These are phyloP conservation scores for Ypsolopha sequella DNA, from an alignment of 2,888 invertebrate genomes.

Conservation along the genomic window DNA sequence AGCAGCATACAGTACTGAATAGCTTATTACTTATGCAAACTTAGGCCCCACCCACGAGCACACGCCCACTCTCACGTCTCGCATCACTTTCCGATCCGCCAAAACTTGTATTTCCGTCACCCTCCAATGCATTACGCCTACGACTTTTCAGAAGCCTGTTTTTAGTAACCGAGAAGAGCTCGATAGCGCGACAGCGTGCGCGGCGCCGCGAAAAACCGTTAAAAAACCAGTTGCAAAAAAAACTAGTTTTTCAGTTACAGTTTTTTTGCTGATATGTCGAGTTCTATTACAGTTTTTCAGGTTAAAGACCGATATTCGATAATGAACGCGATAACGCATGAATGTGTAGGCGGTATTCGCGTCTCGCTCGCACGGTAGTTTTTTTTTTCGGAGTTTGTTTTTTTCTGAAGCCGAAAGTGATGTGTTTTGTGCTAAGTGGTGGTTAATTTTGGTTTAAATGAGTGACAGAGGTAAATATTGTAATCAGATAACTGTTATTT, in stretches of 20 bases:
- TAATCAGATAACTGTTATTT: not conserved
- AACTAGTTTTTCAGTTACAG: not conserved
- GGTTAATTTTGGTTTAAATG: conserved; percentile 17
- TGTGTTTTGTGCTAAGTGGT: conserved; percentile 25
- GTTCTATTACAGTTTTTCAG: conserved; percentile 4
- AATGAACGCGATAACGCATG: not conserved
- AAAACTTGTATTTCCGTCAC: conserved; percentile 27
- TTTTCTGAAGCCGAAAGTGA: conserved; percentile 15
- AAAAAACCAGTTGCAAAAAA: conserved; percentile 5
- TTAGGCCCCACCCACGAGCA: conserved; percentile 37
- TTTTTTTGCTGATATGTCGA: conserved; percentile 4
- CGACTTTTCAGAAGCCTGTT: conserved; percentile 50
- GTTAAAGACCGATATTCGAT: conserved; percentile 2
- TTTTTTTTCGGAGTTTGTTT: conserved; percentile 23
- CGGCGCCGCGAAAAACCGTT: conserved; percentile 4
- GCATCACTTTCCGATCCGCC: conserved; percentile 24
- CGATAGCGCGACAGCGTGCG: conserved; percentile 20
- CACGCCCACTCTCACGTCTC: conserved; percentile 41
- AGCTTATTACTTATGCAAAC: conserved; percentile 50
- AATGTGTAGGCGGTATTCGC: conserved; percentile 12
- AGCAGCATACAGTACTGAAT: conserved; percentile 12
- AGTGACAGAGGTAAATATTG: conserved; percentile 27
- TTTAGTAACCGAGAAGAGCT: conserved; percentile 60
- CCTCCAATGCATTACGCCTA: conserved; percentile 46
- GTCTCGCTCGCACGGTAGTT: conserved; percentile 22